Evolutionary conservation across 2,113 vertebrate genomes (phyloP), one percentile per base, ranked within the genome.

Genomic region (Sinocyclocheilus anshuiensis): DNA sequence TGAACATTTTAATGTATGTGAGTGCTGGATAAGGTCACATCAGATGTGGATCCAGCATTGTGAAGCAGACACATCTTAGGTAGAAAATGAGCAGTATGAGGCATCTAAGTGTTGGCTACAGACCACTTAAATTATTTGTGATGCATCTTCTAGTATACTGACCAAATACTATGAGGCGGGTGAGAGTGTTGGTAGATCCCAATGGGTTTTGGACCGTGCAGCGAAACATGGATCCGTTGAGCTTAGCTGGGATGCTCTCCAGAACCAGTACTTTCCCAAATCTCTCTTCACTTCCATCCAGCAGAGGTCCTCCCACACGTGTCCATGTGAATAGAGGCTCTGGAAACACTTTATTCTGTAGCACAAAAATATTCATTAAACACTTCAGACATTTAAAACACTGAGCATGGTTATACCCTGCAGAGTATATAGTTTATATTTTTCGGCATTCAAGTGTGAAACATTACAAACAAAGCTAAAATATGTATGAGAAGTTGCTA

Each of bases 261-360:
- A 97, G 91, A 76, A 97, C 94, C 90, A 97, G 94, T 84, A 95
- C 95, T 67, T 94, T 96, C 8, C 97, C 97, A 0, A 93, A 94
- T 0, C 95, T 95, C 90, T 96, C 95, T 0, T 94, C 0, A 10
- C 94, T 96, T 83, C 97, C 97, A 0, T 97, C 97, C 13, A 97
- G 94, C 10, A 97, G 95, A 61, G 93, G 93, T 86, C 96, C 97
- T 6, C 97, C 97, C 1, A 97, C 95, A 1, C 96, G 92, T 0
- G 95, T 97, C 97, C 97, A 97, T 0, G 96, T 97, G 92, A 97
- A 97, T 83, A 97, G 90, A 20, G 97, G 96, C 93, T 97, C 96
- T 0, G 97, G 97, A 89, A 97, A 97, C 86, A 97, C 96, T 89
- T 97, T 95, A 0, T 96, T 97, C 96, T 97, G 94, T 0, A 29